Evolutionary conservation across 92 coral and sea anemone genomes (phyloP), one percentile per base, ranked within the genome.

Genomic region (Parazoanthus darwini): DNA sequence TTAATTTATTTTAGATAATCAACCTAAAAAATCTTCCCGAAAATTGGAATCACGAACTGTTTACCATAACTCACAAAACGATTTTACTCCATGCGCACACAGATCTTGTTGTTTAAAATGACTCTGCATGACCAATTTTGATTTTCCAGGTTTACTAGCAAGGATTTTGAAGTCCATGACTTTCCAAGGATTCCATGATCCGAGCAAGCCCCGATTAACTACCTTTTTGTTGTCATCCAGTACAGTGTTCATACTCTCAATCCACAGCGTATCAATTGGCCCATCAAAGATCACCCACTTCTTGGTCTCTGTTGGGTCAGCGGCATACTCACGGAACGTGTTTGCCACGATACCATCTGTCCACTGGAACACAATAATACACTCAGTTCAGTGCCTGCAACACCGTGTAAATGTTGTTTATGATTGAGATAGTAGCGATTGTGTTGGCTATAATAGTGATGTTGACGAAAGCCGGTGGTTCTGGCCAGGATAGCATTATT

Each of bases 261-360:
- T 97, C 99, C 99, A 97, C 88, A 97, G 91, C 20, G 99, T 97
- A 81, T 97, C 99, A 74, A 97, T 97, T 9, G 99, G 99, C 43
- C 99, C 99, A 90, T 97, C 99, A 82, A 97, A 97, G 88, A 97
- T 95, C 22, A 97, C 99, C 99, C 99, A 97, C 84, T 97, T 97
- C 88, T 93, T 94, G 81, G 93, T 93, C 79, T 97, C 99, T 22
- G 98, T 92, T 88, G 96, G 99, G 85, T 97, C 99, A 1, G 99
- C 90, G 9, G 99, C 99, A 78, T 97, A 97, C 90, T 97, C 99
- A 74, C 99, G 98, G 95, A 97, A 97, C 6, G 99, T 97, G 91
- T 97, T 97, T 11, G 99, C 99, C 14, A 97, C 99, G 76, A 97
- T 96, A 80, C 99, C 99, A 82, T 97, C 99, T 5, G 99, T 97